Base-by-base conservation (phyloP, 2,113 vertebrate species). In the Epinephelus cyanopodus region DNA sequence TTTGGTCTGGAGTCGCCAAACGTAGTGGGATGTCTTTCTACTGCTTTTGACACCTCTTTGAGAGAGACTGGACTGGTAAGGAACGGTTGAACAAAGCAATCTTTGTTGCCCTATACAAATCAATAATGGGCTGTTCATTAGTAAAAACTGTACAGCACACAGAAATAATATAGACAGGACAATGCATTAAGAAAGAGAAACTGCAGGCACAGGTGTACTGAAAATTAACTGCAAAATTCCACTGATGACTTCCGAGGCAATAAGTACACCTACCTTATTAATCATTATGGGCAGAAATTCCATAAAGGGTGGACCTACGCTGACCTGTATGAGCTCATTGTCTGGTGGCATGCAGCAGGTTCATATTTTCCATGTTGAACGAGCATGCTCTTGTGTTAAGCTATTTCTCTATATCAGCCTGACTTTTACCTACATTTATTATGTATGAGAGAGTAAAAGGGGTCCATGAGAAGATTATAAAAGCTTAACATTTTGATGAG, bases 401-500 rank as follows among this genome's bases (percentile, higher is more conserved):
- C 82, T 78, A 83, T 78, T 85, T 80, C 77, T 81, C 64, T 18
- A 23, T 61, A 78, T 57, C 77, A 78, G 83, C 52, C 73, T 86
- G 91, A 87, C 91, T 92, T 92, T 91, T 91, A 89, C 75, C 83
- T 70, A 15, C 87, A 91, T 92, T 90, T 87, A 92, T 92, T 89
- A 92, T 93, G 89, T 87, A 92, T 90, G 89, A 92, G 90, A 78
- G 85, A 78, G 86, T 92, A 88, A 92, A 91, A 85, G 71, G 80
- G 85, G 77, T 88, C 77, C 80, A 90, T 75, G 85, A 83, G 85
- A 92, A 92, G 91, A 91, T 93, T 92, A 92, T 92, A 90, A 89
- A 91, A 92, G 91, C 89, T 92, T 92, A 92, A 92, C 86, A 92
- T 92, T 92, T 90, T 87, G 89, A 91, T 91, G 88, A 92, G 86